Base-by-base conservation (phyloP, 2,888 invertebrate species). In the Pelosia muscerda region DNA sequence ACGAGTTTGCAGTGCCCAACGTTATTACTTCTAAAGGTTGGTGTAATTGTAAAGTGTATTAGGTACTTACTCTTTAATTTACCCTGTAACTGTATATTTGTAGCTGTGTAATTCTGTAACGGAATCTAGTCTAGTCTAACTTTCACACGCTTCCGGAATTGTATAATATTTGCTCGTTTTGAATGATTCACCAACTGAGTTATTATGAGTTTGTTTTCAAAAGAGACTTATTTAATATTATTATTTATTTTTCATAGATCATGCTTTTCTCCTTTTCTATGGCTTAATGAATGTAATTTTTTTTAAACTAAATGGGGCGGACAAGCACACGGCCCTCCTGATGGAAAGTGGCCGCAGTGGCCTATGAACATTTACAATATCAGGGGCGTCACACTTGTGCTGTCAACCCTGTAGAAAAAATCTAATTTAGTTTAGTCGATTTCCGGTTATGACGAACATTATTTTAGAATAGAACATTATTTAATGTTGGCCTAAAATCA, bases 401-500 rank as follows among this genome's bases (percentile, higher is more conserved):
- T n/a, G n/a, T n/a, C n/a, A n/a, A n/a, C n/a, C n/a, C n/a, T n/a
- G n/a, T n/a, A n/a, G n/a, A n/a, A n/a, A n/a, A 19, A 49, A 49
- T 42, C 49, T 5, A n/a, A 49, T 49, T 49, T 49, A n/a, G 19
- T 49, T 19, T 49, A 49, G n/a, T 49, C 49, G n/a, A 49, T 9
- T 49, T n/a, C 9, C n/a, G 49, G 49, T n/a, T 49, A 19, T 49
- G 19, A 19, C 42, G 19, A 42, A 8, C 19, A 49, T 49, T 49
- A 49, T 49, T 49, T 42, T 56, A 34, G 55, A 63, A 54, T 54
- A 55, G 31, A 63, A 56, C 6, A 26, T 2, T 4, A 4, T 38
- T 19, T 38, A 54, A 34, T 31, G 23, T 64, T 28, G 49, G 23
- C 60, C 61, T 60, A 23, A 66, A 63, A 64, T 63, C 57, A 69